These are phyloP conservation scores for Onychomys arenicola DNA, from an alignment of 2,797 vertebrate genomes.

Conservation along the genomic window DNA sequence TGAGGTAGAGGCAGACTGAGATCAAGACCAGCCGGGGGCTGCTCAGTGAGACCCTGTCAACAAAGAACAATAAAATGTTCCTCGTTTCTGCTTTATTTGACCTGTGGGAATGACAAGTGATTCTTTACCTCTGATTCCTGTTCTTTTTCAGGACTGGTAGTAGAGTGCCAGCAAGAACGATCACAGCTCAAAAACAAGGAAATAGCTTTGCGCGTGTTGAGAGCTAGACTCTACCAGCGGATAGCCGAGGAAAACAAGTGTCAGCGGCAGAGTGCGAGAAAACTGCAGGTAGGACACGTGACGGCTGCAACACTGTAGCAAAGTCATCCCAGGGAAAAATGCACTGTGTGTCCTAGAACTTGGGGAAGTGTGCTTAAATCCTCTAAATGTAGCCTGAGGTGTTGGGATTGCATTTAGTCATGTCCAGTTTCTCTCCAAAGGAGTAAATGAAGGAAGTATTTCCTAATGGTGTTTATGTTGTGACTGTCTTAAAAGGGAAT, in stretches of 20 bases:
- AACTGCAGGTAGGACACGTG: constrained; percentile 91
- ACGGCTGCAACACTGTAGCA: not conserved
- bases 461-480: not conserved
- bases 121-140: not conserved
- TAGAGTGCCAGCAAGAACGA: constrained; percentile 96
- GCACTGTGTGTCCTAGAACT: not conserved
- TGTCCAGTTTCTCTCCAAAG: constrained; percentile 3
- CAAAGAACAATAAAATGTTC: not conserved
- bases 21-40: not conserved
- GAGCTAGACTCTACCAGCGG: constrained; percentile 92
- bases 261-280: constrained; percentile 89
- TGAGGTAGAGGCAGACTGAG: not conserved
- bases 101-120: not conserved
- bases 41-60: not conserved
- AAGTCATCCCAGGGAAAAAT: not conserved
- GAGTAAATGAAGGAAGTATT: not conserved
- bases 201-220: constrained; percentile 91
- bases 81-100: not conserved
- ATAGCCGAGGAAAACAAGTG: constrained; percentile 88
- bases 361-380: not conserved
- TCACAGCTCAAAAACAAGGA: constrained; percentile 95
- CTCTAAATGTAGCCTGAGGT: not conserved
- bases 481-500: constrained; percentile 45
- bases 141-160: constrained; percentile 88
- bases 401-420: not conserved